Base-by-base conservation (phyloP, 2,888 invertebrate genomes). In the Agapetus fuscipes region DNA sequence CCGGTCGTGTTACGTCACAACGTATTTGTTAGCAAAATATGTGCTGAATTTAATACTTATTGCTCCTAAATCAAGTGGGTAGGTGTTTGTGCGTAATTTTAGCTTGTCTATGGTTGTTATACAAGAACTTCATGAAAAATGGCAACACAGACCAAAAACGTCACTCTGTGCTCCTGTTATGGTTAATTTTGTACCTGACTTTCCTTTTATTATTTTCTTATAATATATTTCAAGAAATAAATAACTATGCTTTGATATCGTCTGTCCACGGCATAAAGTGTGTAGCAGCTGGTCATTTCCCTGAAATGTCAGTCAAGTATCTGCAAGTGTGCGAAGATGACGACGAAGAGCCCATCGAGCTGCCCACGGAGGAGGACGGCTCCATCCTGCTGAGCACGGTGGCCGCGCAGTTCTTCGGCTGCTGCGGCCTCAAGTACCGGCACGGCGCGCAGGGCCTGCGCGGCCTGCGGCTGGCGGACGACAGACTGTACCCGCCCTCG, bases 291-390 rank as follows among this genome's bases (percentile, higher is more conserved):
- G 43, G 15, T 30, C 32, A 36, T 43, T 43, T 43, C 39, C 28
- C 32, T 36, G 43, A 43, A 39, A 43, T 43, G 43, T 43, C 43
- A 43, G 39, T 43, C 25, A 43, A 43, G 31, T 44, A 44, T 32
- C 37, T 44, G 24, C 89, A 90, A 76, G 94, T 95, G 49, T 86
- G 90, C 53, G 95, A 95, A 69, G 91, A 91, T 60, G 95, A 95
- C 71, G 86, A 86, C 51, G 93, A 91, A 55, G 96, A 95, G 65
- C 89, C 94, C 50, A 94, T 97, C 66, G 97, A 95, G 66, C 69
- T 96, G 56, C 96, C 96, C 7, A 80, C 84, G 27, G 95, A 96
- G 63, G 89, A 90, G 55, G 95, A 97, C 71, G 86, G 88, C 51
- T 88, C 86, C n/a, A 63, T 91, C 48, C 64, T 89, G 41, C 67